These are phyloP conservation scores for Shargacucullia verbasci DNA, from an alignment of 2,888 invertebrate species.

Conservation along the genomic window DNA sequence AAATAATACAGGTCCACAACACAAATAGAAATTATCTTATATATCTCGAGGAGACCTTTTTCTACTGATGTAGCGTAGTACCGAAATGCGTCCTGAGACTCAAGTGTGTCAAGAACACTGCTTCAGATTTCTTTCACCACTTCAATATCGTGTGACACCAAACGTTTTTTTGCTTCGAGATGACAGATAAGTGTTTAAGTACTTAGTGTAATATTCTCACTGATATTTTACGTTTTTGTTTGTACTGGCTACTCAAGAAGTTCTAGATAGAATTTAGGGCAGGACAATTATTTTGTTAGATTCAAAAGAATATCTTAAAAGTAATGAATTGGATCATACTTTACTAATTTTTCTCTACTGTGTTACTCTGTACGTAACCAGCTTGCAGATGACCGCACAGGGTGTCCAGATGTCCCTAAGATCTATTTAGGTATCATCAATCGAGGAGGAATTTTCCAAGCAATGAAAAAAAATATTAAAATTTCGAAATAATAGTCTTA, in stretches of 20 bases:
- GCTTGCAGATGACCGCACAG: too few relatives aligned
- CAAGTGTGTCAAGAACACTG: constrained; percentile 34
- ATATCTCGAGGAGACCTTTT: constrained; percentile 15
- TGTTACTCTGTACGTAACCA: too few relatives aligned
- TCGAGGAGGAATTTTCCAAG: too few relatives aligned
- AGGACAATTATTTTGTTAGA: too few relatives aligned
- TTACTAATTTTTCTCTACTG: too few relatives aligned
- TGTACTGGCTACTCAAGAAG: not conserved
- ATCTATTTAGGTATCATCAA: too few relatives aligned
- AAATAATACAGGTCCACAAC: not conserved
- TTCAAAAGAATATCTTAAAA: too few relatives aligned
- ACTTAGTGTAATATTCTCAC: constrained; percentile 21
- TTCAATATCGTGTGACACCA: constrained; percentile 34
- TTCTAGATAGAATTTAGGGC: not conserved
- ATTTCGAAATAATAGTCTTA: too few relatives aligned
- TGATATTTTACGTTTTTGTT: constrained; percentile 6
- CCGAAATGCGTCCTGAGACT: constrained; percentile 2
- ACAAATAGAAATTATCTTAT: constrained; percentile 23
- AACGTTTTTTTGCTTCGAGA: constrained; percentile 33
- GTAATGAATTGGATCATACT: too few relatives aligned
- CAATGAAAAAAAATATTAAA: too few relatives aligned
- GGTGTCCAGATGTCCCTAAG: too few relatives aligned
- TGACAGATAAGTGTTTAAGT: constrained; percentile 21
- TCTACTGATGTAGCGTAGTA: constrained; percentile 10
- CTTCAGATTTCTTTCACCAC: constrained; percentile 50